Conservation (phyloP, 2,888 invertebrate species). For the Acrocera orbiculus region DNA sequence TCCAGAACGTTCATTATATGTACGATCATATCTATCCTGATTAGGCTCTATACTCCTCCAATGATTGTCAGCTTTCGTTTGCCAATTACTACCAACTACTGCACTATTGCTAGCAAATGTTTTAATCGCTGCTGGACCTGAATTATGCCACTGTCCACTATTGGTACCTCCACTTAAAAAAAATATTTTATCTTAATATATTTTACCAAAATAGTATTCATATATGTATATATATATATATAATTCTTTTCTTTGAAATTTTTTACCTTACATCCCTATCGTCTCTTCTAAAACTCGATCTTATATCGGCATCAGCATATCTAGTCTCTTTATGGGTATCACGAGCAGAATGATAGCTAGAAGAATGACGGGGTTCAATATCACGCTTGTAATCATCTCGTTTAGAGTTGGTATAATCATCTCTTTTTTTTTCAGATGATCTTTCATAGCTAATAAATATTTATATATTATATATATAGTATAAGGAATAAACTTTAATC, state of each 20-base stretch:
- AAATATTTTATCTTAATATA: no score
- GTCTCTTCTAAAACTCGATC: slow-evolving; percentile 9
- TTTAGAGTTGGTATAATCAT: slow-evolving; percentile 17
- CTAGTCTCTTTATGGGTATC: slow-evolving; percentile 10
- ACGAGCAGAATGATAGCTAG: slow-evolving; percentile 18
- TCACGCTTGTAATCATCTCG: slow-evolving; percentile 24
- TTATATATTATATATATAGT: no score
- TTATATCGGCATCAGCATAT: slow-evolving; percentile 9
- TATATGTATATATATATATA: no score
- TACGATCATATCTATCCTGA: slow-evolving; percentile 29
- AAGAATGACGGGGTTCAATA: slow-evolving; percentile 24
- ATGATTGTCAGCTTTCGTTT: slow-evolving; percentile 19
- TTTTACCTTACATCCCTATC: slow-evolving; percentile 6
- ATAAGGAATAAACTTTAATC: no score
- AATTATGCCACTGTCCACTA: slow-evolving; percentile 13
- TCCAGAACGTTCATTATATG: slow-evolving; percentile 28
- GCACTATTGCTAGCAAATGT: slow-evolving; percentile 26
- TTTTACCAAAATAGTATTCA: no score
- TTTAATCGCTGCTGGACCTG: slow-evolving; percentile 20
- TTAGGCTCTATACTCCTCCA: slow-evolving; percentile 24
- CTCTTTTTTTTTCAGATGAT: slow-evolving; percentile 20
- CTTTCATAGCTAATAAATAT: slow-evolving; percentile 1
- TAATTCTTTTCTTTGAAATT: background rate
- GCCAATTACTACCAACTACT: slow-evolving; percentile 22
- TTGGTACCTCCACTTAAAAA: slow-evolving; percentile 15